Evolutionary conservation across 2,797 vertebrate genomes (phyloP).

Genomic region (Trachops cirrhosus): DNA sequence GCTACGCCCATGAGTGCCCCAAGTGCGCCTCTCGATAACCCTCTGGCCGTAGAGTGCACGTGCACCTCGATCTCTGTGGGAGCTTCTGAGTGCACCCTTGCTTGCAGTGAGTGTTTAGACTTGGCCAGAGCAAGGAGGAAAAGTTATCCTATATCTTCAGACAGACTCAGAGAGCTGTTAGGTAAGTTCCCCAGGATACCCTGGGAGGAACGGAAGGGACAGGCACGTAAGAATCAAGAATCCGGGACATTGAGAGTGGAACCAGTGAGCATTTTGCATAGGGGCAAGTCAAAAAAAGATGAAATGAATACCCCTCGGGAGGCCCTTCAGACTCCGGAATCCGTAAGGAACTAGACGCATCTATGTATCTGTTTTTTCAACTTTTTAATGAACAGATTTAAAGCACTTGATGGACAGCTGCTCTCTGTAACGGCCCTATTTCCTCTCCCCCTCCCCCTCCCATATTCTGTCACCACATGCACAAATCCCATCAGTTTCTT

Average conservation of each 20-base stretch:
- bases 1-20: background rate
- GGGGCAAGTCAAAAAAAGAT: background rate
- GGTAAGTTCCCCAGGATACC: constrained; percentile 28
- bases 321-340: background rate
- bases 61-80: background rate
- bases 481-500: constrained; percentile 44
- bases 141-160: constrained; percentile 68
- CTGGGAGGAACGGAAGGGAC: background rate
- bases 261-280: background rate
- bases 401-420: constrained; percentile 62
- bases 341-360: constrained; percentile 37
- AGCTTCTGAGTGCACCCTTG: background rate
- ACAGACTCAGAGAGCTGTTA: background rate
- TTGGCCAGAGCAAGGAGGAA: background rate
- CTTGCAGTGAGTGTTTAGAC: background rate
- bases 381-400: constrained; percentile 58
- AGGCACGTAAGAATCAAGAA: background rate
- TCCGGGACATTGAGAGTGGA: background rate
- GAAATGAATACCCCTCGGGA: background rate
- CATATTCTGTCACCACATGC: constrained; percentile 11
- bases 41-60: background rate
- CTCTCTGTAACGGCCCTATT: background rate
- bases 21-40: background rate
- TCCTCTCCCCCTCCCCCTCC: too few relatives aligned
- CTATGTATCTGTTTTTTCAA: constrained; percentile 64